These are phyloP conservation scores for Orthosia gothica DNA, from an alignment of 2,888 invertebrate genomes.

Conservation along the genomic window DNA sequence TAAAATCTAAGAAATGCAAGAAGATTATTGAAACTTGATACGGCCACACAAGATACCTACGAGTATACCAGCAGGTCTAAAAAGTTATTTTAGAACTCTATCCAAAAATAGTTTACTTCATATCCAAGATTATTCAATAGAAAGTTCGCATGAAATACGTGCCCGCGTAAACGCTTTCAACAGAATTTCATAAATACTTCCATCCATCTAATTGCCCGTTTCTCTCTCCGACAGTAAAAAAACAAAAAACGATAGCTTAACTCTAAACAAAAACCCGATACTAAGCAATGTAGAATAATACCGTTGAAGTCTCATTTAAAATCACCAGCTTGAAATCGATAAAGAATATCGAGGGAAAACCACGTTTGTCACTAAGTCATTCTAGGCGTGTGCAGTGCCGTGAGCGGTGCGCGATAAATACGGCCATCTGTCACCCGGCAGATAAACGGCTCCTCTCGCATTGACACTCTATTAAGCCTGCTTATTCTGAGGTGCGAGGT, in stretches of 20 bases:
- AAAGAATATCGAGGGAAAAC: conserved; percentile 33
- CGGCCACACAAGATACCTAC: no score
- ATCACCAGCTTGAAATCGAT: conserved; percentile 43
- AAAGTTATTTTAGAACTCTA: no score
- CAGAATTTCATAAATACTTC: background rate
- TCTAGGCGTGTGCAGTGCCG: conserved; percentile 57
- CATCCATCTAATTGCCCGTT: background rate
- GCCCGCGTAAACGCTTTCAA: background rate
- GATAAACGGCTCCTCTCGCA: conserved; percentile 55
- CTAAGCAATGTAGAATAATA: background rate
- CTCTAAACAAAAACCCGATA: background rate
- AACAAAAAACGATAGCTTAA: background rate
- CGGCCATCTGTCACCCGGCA: conserved; percentile 55
- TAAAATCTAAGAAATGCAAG: no score
- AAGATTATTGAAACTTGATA: no score
- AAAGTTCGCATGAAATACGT: background rate
- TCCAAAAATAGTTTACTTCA: no score
- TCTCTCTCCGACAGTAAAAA: background rate
- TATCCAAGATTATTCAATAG: no score
- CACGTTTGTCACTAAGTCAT: conserved; percentile 54
- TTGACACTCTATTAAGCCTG: conserved; percentile 61
- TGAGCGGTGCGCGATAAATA: conserved; percentile 57
- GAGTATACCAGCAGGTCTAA: no score
- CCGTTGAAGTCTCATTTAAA: conserved; percentile 35
- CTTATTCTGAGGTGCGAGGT: conserved; percentile 45